Evolutionary conservation across 2,888 invertebrate species (phyloP), one percentile per base, ranked within the genome.

Genomic region (Polia nebulosa): DNA sequence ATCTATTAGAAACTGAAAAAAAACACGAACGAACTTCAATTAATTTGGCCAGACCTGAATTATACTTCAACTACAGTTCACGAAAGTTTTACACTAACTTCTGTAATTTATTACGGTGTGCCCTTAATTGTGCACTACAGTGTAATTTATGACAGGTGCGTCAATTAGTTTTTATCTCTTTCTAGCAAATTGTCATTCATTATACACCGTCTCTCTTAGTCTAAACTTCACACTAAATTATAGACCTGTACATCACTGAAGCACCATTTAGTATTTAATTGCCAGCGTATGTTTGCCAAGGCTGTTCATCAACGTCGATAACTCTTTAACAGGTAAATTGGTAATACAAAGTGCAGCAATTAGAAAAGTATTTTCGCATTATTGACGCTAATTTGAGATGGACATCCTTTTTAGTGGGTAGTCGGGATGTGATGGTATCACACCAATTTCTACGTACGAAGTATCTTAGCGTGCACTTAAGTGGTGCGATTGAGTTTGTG

Each of bases 331-430:
- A 74, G 78, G 78, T 74, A 81, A 87, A 87, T 85, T 80, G 72
- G 68, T 39, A 72, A 80, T 71, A 66, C 69, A 70, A 76, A 75
- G 47, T 78, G 79, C 80, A 75, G 68, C 34, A 70, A 83, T 72
- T 79, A 84, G 81, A 76, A 72, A 70, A 78, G 69, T 69, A 82
- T 79, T 85, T 85, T 82, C 65, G 82, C 81, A 82, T 87, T 84
- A 88, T 85, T 86, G 81, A 70, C 77, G 85, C 87, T 87, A 89
- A 89, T 91, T 90, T 77, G 77, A 84, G 78, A 84, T 84, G 89
- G 89, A 91, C 84, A 86, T 91, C 89, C 91, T 92, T 76, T 84
- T 92, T 90, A 91, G 71, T 56, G 27, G 70, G 63, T 75, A 72
- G 70, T 80, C 76, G 53, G 74, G 73, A 80, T 72, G 44, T 69